Percentiles rank a stretch among this genome's conserved stretches.
Conservation (phyloP, 2,797 vertebrate genomes). For the Esox lucius region DNA sequence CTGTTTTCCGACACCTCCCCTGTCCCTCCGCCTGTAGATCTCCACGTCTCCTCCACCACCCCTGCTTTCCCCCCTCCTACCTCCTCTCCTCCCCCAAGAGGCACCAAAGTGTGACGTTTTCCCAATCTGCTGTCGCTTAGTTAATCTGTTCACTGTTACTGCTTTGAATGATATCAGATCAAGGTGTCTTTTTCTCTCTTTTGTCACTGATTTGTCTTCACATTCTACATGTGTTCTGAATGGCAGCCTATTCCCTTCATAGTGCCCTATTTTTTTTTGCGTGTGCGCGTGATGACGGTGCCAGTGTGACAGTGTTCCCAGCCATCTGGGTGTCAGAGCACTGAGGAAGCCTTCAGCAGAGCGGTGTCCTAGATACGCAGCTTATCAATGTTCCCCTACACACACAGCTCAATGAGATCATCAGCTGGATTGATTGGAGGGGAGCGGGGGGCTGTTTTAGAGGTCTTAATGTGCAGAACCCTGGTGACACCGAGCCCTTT, state of each 20-base stretch:
- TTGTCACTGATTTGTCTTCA: neutral
- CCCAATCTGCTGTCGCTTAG: too few species aligned
- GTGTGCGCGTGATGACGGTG: neutral
- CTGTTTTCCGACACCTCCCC: conserved; percentile 4
- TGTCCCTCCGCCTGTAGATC: too few species aligned
- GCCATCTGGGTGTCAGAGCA: conserved; percentile 66
- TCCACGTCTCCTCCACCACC: too few species aligned
- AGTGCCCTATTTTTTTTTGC: neutral
- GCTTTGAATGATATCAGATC: neutral
- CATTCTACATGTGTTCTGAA: neutral
- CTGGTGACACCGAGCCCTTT: neutral
- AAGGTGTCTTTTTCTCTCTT: neutral
- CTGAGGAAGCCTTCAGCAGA: conserved; percentile 61
- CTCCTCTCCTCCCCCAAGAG: conserved; percentile 2
- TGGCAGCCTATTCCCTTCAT: neutral
- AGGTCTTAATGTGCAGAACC: too few species aligned
- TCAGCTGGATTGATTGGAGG: conserved; percentile 70
- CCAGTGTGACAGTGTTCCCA: conserved; percentile 34
- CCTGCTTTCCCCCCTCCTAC: conserved; percentile 37
- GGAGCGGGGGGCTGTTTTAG: conserved; percentile 33
- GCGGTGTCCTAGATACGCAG: conserved; percentile 75
- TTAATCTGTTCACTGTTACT: too few species aligned
- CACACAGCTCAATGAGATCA: conserved; percentile 64
- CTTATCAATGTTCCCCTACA: conserved; percentile 69
- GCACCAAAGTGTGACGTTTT: conserved; percentile 47